Percentiles rank a stretch among this genome's conserved stretches.
These are phyloP conservation scores for Pollenia angustigena DNA, from an alignment of 2,888 invertebrate species.

Conservation along the genomic window DNA sequence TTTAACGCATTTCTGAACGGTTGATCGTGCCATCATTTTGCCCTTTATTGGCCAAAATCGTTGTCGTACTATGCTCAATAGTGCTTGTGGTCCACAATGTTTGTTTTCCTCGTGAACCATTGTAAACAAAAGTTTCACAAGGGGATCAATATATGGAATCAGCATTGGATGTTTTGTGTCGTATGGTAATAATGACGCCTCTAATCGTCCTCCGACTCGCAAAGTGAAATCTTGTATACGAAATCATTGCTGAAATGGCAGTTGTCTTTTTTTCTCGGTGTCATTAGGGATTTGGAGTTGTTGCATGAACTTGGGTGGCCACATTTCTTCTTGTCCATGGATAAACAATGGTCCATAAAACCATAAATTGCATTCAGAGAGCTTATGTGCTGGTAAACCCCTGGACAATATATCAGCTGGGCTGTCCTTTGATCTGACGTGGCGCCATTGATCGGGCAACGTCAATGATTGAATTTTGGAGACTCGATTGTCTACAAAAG, in stretches of 20 bases:
- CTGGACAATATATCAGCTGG: not conserved
- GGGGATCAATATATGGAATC: not conserved
- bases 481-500: slow-evolving; percentile 4
- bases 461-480: not conserved
- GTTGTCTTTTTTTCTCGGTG: slow-evolving; percentile 9
- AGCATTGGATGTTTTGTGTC: not conserved
- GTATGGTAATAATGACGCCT: not conserved
- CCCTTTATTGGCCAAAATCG: no score
- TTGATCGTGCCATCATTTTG: no score
- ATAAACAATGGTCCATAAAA: slow-evolving; percentile 1
- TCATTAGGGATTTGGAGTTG: not conserved
- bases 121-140: no score
- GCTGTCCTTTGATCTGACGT: no score
- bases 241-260: not conserved
- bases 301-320: not conserved
- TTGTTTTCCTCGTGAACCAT: no score
- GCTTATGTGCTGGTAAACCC: slow-evolving; percentile 2
- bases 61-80: no score
- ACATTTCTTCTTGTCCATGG: not conserved
- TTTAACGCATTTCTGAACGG: no score
- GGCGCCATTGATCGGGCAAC: no score
- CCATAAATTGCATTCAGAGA: slow-evolving; percentile 17
- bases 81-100: no score
- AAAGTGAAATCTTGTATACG: not conserved
- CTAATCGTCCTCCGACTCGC: not conserved